Base-by-base conservation (phyloP, 1,140 invertebrate species). In the Lordiphosa collinella region DNA sequence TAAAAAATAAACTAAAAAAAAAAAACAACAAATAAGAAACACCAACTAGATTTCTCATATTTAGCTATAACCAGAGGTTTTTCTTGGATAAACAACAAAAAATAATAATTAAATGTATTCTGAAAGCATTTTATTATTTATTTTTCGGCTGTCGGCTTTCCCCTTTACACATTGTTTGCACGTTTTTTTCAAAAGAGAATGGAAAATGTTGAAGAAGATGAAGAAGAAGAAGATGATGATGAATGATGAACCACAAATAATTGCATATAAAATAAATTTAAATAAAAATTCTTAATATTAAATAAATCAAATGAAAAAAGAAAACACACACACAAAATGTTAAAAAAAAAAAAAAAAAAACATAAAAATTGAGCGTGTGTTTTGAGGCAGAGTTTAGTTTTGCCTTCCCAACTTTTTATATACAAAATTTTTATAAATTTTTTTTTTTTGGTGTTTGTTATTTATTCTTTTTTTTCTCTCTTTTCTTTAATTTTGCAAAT, bases 131-230 rank as follows among this genome's bases (percentile, higher is more conserved):
- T 87, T 67, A 74, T 87, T 62, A 87, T 87, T 82, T 86, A 74
- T 72, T 82, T 87, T 85, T 91, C 91, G 90, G 91, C 91, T 91
- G 91, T 91, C 91, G 91, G 93, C 93, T 93, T 93, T 93, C 94
- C 93, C 94, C 93, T 94, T 93, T 93, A 94, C 94, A 94, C 94
- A 95, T 95, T 95, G 94, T 95, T 95, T 95, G 94, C 93, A 94
- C 92, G 92, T 92, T 88, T 88, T 87, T 88, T 80, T 64, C 60
- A 64, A 67, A 84, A 62, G 53, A 82, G 64, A 72, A 60, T 29
- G 25, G 25, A 29, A 29, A 29, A 29, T 29, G 25, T 29, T 29
- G 25, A 68, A 67, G 53, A 60, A 60, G 53, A 46, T 58, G 40
- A 43, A 29, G 60, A 59, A 43, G 40, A 82, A 84, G 64, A 80